Percentiles rank a stretch among this genome's conserved stretches.
Conservation (phyloP, 2,113 vertebrate genomes). For the Eonycteris spelaea region DNA sequence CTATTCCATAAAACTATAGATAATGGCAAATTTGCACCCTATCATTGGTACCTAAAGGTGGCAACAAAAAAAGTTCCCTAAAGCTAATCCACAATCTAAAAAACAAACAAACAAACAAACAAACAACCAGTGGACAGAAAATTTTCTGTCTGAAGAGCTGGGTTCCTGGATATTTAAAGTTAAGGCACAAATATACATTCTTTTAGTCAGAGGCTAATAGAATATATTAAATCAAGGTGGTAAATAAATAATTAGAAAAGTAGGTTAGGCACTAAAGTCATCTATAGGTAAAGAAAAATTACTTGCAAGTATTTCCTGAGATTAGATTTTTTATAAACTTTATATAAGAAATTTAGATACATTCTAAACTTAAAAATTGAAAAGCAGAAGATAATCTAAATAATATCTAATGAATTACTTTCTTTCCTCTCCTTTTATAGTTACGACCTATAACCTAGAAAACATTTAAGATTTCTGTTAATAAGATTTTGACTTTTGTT, state of each 20-base stretch:
- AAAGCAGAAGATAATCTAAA: not conserved
- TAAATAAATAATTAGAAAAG: not conserved
- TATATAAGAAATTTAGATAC: not conserved
- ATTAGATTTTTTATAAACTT: not conserved
- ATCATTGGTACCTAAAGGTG: not conserved
- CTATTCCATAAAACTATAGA: not conserved
- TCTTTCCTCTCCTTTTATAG: not conserved
- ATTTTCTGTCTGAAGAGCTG: not conserved
- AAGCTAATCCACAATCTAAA: not conserved
- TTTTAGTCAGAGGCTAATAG: not conserved
- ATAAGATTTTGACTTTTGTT: not conserved
- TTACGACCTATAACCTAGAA: not conserved
- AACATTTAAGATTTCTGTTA: not conserved
- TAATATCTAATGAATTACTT: constrained; percentile 1
- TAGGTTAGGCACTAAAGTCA: not conserved
- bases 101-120: not conserved
- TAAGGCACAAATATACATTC: not conserved
- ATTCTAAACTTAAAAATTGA: not conserved
- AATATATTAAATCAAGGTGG: not conserved
- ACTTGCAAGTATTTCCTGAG: not conserved
- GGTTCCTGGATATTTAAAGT: not conserved
- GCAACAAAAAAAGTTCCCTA: not conserved
- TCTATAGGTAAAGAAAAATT: not conserved
- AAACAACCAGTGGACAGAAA: not conserved
- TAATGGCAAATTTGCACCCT: not conserved